Evolutionary conservation across 2,888 invertebrate species (phyloP).

Genomic region (Tridacna crocea): DNA sequence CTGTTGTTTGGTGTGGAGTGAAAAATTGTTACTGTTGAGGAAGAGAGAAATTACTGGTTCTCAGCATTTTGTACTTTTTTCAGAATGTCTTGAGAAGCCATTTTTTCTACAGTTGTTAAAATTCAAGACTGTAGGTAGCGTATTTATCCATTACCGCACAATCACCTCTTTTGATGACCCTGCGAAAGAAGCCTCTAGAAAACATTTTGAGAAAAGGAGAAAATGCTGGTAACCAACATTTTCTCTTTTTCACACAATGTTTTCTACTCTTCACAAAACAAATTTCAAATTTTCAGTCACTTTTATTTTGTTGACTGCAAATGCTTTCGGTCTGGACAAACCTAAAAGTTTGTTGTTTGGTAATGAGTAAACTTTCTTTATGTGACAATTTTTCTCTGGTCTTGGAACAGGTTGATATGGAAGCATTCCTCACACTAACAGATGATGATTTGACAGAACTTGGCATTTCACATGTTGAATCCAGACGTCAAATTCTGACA

Average conservation of each 20-base stretch:
- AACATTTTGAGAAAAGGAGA: too few relatives aligned
- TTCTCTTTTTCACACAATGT: too few relatives aligned
- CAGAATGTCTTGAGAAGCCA: neutral
- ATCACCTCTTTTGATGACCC: too few relatives aligned
- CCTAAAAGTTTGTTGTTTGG: neutral
- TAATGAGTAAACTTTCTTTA: neutral
- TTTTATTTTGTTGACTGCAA: too few relatives aligned
- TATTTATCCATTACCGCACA: too few relatives aligned
- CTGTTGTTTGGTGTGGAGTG: too few relatives aligned
- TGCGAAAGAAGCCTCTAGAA: too few relatives aligned
- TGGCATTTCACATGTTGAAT: constrained; percentile 80
- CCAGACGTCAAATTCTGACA: constrained; percentile 81
- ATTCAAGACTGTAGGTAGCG: too few relatives aligned
- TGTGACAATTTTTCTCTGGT: neutral
- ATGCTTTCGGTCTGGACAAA: too few relatives aligned
- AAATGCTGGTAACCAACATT: too few relatives aligned
- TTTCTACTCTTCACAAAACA: too few relatives aligned
- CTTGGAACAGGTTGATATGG: constrained; percentile 82
- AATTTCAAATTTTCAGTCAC: too few relatives aligned
- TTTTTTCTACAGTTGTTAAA: neutral
- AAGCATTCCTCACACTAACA: constrained; percentile 83
- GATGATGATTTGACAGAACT: constrained; percentile 82
- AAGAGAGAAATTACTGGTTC: neutral
- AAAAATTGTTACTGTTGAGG: neutral
- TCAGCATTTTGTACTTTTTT: neutral